These are phyloP conservation scores for Phorcus lineatus DNA, from an alignment of 2,888 invertebrate genomes.

Conservation along the genomic window DNA sequence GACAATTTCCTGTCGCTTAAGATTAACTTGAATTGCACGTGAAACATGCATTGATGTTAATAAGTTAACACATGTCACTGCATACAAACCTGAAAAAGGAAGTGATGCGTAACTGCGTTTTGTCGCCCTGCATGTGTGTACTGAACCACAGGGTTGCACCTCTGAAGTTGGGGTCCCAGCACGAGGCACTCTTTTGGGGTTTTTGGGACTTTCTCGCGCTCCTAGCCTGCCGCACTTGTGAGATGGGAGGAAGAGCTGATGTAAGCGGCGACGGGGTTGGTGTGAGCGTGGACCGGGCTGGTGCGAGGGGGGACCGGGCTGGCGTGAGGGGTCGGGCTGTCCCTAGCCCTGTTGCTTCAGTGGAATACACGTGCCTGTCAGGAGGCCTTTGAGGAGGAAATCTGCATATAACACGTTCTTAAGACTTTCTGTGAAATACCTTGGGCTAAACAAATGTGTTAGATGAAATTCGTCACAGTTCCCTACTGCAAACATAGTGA, in stretches of 20 bases:
- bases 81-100: constrained; percentile 59
- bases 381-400: neutral
- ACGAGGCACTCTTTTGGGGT: constrained; percentile 57
- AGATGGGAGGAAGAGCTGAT: neutral
- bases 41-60: no score
- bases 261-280: neutral
- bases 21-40: no score
- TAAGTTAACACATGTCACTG: no score
- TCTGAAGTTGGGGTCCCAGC: constrained; percentile 62
- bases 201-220: constrained; percentile 46
- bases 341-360: neutral
- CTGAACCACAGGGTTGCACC: constrained; percentile 63
- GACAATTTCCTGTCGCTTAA: no score
- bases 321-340: neutral
- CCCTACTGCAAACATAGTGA: no score
- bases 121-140: constrained; percentile 51
- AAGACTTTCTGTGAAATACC: no score
- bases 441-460: no score
- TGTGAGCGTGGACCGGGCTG: neutral
- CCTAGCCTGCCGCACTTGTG: neutral
- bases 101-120: constrained; percentile 53
- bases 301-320: neutral
- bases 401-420: neutral
- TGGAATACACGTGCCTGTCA: no score
- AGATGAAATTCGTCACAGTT: no score